These are phyloP conservation scores for Prunella himalayana DNA, from an alignment of 2,113 vertebrate genomes.

Conservation along the genomic window DNA sequence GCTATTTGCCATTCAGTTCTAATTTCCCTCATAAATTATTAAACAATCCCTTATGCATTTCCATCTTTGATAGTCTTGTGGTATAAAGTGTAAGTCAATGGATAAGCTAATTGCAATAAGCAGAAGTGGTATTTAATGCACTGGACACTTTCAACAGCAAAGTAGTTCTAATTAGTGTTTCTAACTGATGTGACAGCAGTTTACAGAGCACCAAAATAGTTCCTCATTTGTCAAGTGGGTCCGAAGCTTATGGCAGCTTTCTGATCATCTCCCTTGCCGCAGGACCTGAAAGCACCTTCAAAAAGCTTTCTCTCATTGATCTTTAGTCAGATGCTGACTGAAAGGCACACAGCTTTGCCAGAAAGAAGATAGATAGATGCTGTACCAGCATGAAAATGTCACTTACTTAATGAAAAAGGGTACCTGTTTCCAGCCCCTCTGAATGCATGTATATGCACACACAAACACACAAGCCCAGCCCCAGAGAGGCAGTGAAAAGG, in stretches of 20 bases:
- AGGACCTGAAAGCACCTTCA: conserved; percentile 82
- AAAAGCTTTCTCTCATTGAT: conserved; percentile 84
- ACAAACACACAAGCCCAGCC: not conserved
- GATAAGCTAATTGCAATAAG: conserved; percentile 91
- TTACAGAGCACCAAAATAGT: conserved; percentile 78
- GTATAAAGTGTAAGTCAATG: conserved; percentile 85
- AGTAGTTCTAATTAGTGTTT: conserved; percentile 91
- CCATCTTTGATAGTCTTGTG: conserved; percentile 77
- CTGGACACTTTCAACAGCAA: conserved; percentile 83
- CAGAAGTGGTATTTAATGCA: conserved; percentile 89
- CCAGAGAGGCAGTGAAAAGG: not conserved
- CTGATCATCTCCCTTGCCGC: conserved; percentile 83
- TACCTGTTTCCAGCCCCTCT: conserved; percentile 52
- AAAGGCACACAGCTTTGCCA: conserved; percentile 75
- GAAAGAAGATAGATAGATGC: conserved; percentile 79
- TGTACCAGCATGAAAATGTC: conserved; percentile 74
- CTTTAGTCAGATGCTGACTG: conserved; percentile 78
- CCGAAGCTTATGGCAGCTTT: conserved; percentile 79
- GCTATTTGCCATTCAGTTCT: conserved; percentile 71
- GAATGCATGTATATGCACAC: not conserved
- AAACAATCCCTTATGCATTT: conserved; percentile 73
- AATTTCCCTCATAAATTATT: conserved; percentile 85
- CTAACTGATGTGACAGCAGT: conserved; percentile 85
- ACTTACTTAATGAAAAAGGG: conserved; percentile 72
- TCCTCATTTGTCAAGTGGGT: conserved; percentile 80